Evolutionary conservation across 2,888 invertebrate species (phyloP).

Genomic region (Mesorhabditis sp.): DNA sequence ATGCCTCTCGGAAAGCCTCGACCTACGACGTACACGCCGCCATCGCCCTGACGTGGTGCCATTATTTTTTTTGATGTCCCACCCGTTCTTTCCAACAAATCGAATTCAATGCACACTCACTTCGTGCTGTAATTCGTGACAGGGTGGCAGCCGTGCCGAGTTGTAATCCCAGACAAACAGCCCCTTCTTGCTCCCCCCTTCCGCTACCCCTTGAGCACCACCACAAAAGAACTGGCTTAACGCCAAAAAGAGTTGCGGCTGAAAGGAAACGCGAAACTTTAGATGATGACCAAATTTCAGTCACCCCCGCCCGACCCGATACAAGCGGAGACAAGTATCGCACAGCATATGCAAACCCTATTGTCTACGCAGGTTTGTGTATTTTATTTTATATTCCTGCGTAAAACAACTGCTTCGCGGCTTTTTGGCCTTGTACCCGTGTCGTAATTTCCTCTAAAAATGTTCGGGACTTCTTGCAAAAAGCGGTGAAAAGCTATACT

Average conservation of each 20-base stretch:
- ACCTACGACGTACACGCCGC: background rate
- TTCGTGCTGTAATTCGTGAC: background rate
- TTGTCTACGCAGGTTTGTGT: background rate
- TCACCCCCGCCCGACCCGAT: constrained; percentile 3
- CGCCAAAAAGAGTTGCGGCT: too few relatives aligned
- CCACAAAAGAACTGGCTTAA: background rate
- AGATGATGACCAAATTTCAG: background rate
- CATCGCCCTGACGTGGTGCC: background rate
- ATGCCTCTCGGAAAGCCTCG: constrained; percentile 4
- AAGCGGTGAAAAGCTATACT: too few relatives aligned
- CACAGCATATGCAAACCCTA: background rate
- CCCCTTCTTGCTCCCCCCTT: background rate
- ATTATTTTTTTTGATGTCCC: background rate
- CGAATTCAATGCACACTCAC: background rate
- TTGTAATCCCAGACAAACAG: background rate
- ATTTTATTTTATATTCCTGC: background rate
- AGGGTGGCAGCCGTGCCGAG: background rate
- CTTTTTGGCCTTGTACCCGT: too few relatives aligned
- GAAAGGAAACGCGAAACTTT: too few relatives aligned
- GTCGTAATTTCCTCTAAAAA: too few relatives aligned
- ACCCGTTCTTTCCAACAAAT: background rate
- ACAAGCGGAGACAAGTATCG: background rate
- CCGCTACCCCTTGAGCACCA: background rate
- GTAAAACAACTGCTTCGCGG: too few relatives aligned
- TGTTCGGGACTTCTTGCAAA: too few relatives aligned